These are phyloP conservation scores for Fragum sueziense DNA, from an alignment of 2,888 invertebrate genomes.

Conservation along the genomic window DNA sequence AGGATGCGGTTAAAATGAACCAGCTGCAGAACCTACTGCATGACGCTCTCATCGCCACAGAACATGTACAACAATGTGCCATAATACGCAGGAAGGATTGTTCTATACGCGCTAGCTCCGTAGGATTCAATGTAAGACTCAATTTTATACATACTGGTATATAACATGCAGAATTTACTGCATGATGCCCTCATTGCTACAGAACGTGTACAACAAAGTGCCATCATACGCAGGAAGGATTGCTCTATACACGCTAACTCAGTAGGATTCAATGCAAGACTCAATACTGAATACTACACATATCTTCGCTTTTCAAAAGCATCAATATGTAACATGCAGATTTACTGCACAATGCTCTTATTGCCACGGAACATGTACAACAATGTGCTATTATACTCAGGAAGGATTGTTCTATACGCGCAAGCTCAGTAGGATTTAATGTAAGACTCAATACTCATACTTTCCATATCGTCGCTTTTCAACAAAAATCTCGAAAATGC, in stretches of 20 bases:
- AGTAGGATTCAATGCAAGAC: constrained; percentile 80
- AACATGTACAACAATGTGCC: constrained; percentile 81
- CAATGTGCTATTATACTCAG: constrained; percentile 80
- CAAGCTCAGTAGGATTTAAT: constrained; percentile 81
- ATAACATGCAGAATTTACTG: constrained; percentile 81
- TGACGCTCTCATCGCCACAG: constrained; percentile 81
- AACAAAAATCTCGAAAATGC: no score
- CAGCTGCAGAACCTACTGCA: constrained; percentile 81
- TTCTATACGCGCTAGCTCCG: constrained; percentile 77
- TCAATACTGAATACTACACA: no score
- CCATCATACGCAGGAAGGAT: constrained; percentile 78
- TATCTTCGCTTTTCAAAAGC: no score
- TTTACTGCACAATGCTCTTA: constrained; percentile 81
- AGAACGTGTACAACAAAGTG: constrained; percentile 81
- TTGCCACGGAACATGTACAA: constrained; percentile 81
- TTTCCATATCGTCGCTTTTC: no score
- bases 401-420: constrained; percentile 76
- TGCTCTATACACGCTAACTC: constrained; percentile 78
- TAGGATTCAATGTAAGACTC: constrained; percentile 79
- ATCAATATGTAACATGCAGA: no score
- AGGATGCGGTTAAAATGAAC: constrained; percentile 81
- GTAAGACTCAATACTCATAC: no score
- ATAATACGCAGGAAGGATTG: constrained; percentile 78
- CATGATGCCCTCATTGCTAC: constrained; percentile 80
- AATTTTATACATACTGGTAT: no score